phyloP scores from a whole-genome alignment of 2,797 vertebrate genomes.

The Alosa sapidissima region DNA sequence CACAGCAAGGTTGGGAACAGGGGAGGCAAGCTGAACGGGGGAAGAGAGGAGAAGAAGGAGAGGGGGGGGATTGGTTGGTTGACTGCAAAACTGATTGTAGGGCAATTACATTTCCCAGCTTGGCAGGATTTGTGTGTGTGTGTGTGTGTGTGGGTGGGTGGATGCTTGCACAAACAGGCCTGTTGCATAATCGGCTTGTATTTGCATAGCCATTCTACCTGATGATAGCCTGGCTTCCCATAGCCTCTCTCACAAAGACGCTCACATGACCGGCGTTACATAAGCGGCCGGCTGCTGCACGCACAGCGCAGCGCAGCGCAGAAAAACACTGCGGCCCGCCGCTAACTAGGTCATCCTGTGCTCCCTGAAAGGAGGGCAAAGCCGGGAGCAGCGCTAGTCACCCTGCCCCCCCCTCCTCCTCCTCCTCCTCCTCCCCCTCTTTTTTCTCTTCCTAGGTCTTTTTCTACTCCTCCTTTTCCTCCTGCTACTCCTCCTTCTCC shows the following conservation, averaged over 20 bases:
- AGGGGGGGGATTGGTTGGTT: conserved; percentile 18
- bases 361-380: conserved; percentile 50
- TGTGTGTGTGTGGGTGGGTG: conserved; percentile 52
- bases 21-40: neutral
- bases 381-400: conserved; percentile 31
- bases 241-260: conserved; percentile 57
- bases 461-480: neutral
- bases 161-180: conserved; percentile 59
- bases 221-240: conserved; percentile 61
- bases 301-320: conserved; percentile 32
- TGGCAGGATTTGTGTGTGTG: conserved; percentile 36
- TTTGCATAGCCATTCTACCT: conserved; percentile 69
- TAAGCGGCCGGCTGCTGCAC: conserved; percentile 54
- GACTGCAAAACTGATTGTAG: conserved; percentile 49
- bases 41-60: conserved; percentile 33
- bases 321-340: conserved; percentile 54
- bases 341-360: conserved; percentile 58
- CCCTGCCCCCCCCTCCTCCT: neutral
- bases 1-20: conserved; percentile 48
- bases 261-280: conserved; percentile 71
- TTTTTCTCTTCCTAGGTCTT: neutral
- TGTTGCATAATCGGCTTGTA: conserved; percentile 66
- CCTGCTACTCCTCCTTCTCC: neutral
- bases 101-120: conserved; percentile 51
- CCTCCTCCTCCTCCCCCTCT: neutral